Conservation (phyloP, 1,140 invertebrate species). For the Habropoda laboriosa region DNA sequence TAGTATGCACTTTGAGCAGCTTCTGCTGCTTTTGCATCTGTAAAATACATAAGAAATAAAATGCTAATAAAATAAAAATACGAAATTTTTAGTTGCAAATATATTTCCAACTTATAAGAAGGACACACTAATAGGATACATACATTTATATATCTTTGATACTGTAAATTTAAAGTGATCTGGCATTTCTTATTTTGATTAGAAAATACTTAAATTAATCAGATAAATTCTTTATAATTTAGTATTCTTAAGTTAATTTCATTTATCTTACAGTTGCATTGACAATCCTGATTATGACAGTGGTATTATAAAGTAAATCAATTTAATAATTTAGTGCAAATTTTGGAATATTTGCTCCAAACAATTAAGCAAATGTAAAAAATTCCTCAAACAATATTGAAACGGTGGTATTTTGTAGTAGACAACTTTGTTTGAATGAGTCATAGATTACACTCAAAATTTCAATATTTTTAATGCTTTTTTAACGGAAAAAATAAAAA, state of each 20-base stretch:
- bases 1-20: conserved; percentile 94
- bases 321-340: neutral
- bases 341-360: neutral
- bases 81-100: neutral
- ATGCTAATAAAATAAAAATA: neutral
- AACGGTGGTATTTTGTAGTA: neutral
- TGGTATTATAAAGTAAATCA: neutral
- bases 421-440: neutral
- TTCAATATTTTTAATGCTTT: neutral
- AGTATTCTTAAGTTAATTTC: neutral
- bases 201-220: conserved; percentile 1
- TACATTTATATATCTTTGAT: conserved; percentile 62
- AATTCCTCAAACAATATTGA: neutral
- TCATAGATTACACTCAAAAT: conserved; percentile 9
- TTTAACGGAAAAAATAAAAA: conserved; percentile 10
- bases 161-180: conserved; percentile 57
- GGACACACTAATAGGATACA: no score
- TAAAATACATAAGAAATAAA: conserved; percentile 26
- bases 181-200: conserved; percentile 59
- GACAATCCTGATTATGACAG: neutral
- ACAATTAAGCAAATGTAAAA: neutral
- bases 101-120: neutral
- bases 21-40: conserved; percentile 84
- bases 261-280: neutral
- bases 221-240: neutral